Conservation (phyloP, 1,140 invertebrate genomes). For the Drosophila pruinosa region DNA sequence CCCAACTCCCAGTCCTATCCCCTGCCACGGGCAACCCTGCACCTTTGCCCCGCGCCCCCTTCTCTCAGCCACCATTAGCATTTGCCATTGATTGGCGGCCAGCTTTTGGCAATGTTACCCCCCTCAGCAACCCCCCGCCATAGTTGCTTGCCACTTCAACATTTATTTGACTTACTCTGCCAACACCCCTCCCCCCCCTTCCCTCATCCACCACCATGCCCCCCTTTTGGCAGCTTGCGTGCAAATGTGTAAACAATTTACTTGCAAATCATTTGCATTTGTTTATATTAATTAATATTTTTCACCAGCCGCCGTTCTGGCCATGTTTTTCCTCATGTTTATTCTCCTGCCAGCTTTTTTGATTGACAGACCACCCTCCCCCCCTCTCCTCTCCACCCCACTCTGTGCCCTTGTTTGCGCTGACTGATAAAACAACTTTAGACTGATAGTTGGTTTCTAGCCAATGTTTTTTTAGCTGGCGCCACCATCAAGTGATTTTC, state of each 20-base stretch:
- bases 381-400: too few species aligned
- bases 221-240: conserved; percentile 43
- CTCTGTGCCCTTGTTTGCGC: too few species aligned
- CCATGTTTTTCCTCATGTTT: background rate
- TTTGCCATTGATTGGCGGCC: conserved; percentile 49
- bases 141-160: conserved; percentile 2
- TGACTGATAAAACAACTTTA: too few species aligned
- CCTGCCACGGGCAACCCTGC: background rate
- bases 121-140: background rate
- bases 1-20: background rate
- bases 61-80: conserved; percentile 9
- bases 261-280: conserved; percentile 59
- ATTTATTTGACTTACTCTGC: too few species aligned
- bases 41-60: too few species aligned
- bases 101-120: conserved; percentile 19
- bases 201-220: background rate
- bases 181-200: background rate
- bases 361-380: conserved; percentile 4
- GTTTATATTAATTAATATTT: conserved; percentile 71
- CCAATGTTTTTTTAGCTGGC: too few species aligned
- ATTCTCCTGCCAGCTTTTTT: background rate
- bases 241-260: conserved; percentile 62
- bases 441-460: too few species aligned
- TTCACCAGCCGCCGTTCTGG: conserved; percentile 28
- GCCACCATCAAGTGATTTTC: too few species aligned